Evolutionary conservation across 2,113 vertebrate genomes (phyloP).

Genomic region (Orycteropus afer): DNA sequence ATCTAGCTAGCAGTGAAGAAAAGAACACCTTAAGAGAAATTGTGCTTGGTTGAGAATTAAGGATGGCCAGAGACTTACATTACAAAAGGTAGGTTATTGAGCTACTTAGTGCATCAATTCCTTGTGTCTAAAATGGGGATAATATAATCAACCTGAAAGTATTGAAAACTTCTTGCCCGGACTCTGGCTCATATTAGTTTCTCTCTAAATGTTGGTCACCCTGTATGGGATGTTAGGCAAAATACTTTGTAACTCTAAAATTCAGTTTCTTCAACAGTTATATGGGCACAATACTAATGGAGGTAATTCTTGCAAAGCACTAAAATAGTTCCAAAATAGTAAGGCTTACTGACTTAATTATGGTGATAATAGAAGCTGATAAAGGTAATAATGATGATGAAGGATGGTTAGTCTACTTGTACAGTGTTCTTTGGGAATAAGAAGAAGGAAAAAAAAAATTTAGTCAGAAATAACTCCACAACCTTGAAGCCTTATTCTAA

Average conservation of each 20-base stretch:
- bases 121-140: neutral
- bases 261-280: neutral
- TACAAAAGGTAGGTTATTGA: neutral
- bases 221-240: neutral
- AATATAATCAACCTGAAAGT: neutral
- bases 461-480: neutral
- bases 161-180: neutral
- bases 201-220: neutral
- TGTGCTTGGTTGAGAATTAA: slow-evolving; percentile 8
- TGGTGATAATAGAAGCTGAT: neutral
- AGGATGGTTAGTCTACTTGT: neutral
- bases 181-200: neutral
- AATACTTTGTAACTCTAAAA: neutral
- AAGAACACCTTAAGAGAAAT: neutral
- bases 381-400: neutral
- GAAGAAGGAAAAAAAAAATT: neutral
- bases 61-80: neutral
- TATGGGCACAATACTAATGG: neutral
- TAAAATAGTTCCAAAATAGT: neutral
- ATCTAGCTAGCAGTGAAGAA: neutral
- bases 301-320: neutral
- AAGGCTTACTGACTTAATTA: neutral
- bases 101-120: neutral
- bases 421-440: neutral
- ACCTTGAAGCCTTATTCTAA: neutral